Percentiles rank a stretch among this genome's conserved stretches.
Conservation (phyloP, 2,113 vertebrate genomes). For the Sebastes fasciatus region DNA sequence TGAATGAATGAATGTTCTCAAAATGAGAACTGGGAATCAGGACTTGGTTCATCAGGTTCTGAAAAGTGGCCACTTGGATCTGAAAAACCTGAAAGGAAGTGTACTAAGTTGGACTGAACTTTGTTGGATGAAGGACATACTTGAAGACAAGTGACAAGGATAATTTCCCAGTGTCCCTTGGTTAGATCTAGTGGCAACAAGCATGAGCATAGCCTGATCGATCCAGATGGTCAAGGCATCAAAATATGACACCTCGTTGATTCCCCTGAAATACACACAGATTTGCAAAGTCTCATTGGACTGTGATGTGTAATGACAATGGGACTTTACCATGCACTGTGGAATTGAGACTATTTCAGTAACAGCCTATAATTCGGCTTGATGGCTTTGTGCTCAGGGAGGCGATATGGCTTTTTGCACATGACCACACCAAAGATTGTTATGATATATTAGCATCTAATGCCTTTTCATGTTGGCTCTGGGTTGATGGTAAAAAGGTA, state of each 20-base stretch:
- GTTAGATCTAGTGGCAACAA: background rate
- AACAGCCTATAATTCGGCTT: slow-evolving; percentile 21
- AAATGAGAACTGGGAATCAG: too few species aligned
- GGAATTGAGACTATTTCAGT: slow-evolving; percentile 8
- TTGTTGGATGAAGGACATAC: background rate
- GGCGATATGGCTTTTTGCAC: slow-evolving; percentile 9
- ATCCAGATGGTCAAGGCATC: background rate
- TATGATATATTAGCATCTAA: background rate
- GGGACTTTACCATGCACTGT: background rate
- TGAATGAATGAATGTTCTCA: too few species aligned
- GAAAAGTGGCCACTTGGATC: background rate
- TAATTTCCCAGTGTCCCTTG: background rate
- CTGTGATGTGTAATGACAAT: slow-evolving; percentile 4
- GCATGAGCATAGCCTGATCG: background rate
- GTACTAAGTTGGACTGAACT: background rate
- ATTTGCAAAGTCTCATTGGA: background rate
- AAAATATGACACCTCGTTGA: slow-evolving; percentile 2
- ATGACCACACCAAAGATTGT: slow-evolving; percentile 23
- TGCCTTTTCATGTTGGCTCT: slow-evolving; percentile 1
- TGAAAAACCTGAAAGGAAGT: background rate
- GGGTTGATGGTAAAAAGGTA: slow-evolving; percentile 1
- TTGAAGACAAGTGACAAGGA: background rate
- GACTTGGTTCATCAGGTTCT: background rate
- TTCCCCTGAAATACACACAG: slow-evolving; percentile 1
- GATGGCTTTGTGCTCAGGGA: slow-evolving; percentile 9